These are phyloP conservation scores for Trissolcus japonicus DNA, from an alignment of 2,888 invertebrate species.

Conservation along the genomic window DNA sequence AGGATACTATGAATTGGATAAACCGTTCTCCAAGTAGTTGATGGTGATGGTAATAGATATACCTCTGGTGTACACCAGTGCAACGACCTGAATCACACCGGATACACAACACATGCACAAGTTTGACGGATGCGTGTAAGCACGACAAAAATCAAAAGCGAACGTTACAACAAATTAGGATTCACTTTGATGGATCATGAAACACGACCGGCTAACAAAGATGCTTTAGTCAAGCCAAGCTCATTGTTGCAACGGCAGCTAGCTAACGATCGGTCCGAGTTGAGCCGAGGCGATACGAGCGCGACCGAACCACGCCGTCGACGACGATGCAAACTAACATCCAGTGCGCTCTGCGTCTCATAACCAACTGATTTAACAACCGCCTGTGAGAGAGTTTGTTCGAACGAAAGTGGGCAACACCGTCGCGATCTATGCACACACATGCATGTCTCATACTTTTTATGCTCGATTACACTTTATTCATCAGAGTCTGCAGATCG, in stretches of 20 bases:
- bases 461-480: constrained; percentile 24
- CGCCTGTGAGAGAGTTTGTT: background rate
- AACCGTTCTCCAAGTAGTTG: background rate
- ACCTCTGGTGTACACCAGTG: constrained; percentile 33
- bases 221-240: constrained; percentile 47
- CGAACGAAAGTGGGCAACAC: constrained; percentile 29
- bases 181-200: constrained; percentile 7
- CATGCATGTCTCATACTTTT: constrained; percentile 23
- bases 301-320: constrained; percentile 48
- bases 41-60: background rate
- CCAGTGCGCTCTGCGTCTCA: constrained; percentile 45
- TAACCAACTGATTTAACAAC: constrained; percentile 24
- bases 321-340: constrained; percentile 39
- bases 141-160: background rate
- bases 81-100: constrained; percentile 40
- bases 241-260: constrained; percentile 46
- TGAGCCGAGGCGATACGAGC: constrained; percentile 31
- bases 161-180: constrained; percentile 9
- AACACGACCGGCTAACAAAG: constrained; percentile 50
- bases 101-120: constrained; percentile 31
- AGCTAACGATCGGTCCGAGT: constrained; percentile 51
- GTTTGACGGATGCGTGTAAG: background rate
- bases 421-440: constrained; percentile 6
- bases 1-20: no score
- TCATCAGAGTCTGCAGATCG: constrained; percentile 4